Conservation (phyloP, 2,797 vertebrate species). For the Urophycis tenuis region DNA sequence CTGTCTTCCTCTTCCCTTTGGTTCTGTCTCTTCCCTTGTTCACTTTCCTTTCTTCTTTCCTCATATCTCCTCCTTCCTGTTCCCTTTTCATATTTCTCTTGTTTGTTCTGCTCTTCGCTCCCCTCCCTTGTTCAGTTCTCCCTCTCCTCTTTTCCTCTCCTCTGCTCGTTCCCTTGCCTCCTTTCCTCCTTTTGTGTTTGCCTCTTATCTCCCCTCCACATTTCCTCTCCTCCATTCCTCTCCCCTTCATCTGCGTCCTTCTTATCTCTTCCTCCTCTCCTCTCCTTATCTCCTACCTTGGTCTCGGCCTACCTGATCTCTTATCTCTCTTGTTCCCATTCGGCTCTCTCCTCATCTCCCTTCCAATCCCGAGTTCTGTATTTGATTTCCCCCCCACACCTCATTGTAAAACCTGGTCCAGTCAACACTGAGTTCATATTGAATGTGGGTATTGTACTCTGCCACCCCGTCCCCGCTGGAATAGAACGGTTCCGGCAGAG, state of each 20-base stretch:
- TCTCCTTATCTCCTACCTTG: too few relatives aligned
- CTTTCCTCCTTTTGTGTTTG: too few relatives aligned
- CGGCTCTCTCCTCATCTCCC: background rate
- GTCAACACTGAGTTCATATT: background rate
- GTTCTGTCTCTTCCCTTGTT: too few relatives aligned
- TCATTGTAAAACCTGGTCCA: background rate
- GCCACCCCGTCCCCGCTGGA: too few relatives aligned
- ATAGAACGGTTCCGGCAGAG: background rate
- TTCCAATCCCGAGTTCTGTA: background rate
- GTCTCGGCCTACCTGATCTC: too few relatives aligned
- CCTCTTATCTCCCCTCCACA: background rate
- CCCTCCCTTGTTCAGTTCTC: too few relatives aligned
- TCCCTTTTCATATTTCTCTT: background rate
- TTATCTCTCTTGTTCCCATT: background rate
- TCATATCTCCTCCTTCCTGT: constrained; percentile 4
- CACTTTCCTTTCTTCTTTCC: constrained; percentile 3
- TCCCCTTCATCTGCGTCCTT: background rate
- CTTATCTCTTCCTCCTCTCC: too few relatives aligned
- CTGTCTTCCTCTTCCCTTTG: background rate
- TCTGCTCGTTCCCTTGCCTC: background rate
- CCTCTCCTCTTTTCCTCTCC: background rate
- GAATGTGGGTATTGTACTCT: background rate
- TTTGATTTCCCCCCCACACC: background rate
- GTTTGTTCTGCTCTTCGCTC: background rate
- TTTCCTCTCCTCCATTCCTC: background rate